Base-by-base conservation (phyloP, 1,140 invertebrate species). In the Leptinotarsa texana region DNA sequence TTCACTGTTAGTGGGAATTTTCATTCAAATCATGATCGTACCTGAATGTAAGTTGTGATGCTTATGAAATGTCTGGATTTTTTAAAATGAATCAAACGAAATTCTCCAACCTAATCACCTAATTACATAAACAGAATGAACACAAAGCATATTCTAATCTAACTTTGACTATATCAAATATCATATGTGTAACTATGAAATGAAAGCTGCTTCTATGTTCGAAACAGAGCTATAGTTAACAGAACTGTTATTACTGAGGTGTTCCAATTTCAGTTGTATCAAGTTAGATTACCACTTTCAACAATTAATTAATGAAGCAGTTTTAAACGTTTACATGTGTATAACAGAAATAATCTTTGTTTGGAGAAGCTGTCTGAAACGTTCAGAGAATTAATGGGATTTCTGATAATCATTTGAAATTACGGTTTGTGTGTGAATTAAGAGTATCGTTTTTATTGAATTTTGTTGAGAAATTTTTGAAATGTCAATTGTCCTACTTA, bases 221-320 rank as follows among this genome's bases (percentile, higher is more conserved):
- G n/a, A 6, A 57, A 57, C 51, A 57, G 51, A 57, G n/a, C 17
- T 57, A 18, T 57, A 57, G 51, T 57, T 57, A 57, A 57, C 51
- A 57, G 51, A 57, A 57, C 51, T 18, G 51, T n/a, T 57, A 57
- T 57, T 57, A 18, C 51, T 57, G 51, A 57, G 51, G 15, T 57
- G 51, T 57, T 57, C n/a, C 13, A 18, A 57, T 5, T 57, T 57
- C n/a, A 57, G n/a, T 57, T 57, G 51, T 57, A 57, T 57, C 51
- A 57, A 57, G 51, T 57, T 57, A 57, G 13, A 57, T 57, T 57
- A 8, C 51, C n/a, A 57, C 4, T 57, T 57, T 57, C 51, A 6
- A 57, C 51, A 57, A 15, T 57, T 57, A 57, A 15, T 18, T 57
- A 57, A 17, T 57, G 13, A 5, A 57, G 15, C n/a, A 57, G n/a